These are phyloP conservation scores for Rhagonycha lutea DNA, from an alignment of 2,888 invertebrate species.

Conservation along the genomic window DNA sequence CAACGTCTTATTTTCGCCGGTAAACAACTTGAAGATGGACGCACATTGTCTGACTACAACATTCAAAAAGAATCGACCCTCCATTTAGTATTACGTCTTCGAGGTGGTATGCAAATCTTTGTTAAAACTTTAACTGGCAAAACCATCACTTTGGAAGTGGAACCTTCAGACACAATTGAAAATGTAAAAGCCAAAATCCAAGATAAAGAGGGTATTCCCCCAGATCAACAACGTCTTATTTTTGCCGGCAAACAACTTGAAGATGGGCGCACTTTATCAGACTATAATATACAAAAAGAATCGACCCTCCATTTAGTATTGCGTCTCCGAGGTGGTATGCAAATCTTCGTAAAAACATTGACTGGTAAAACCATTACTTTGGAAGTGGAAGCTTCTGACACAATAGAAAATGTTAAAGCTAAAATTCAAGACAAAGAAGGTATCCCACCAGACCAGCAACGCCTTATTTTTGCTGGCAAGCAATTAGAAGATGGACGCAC, in stretches of 20 bases:
- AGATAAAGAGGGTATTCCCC: constrained; percentile 65
- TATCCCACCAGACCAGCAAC: constrained; percentile 86
- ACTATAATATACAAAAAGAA: constrained; percentile 68
- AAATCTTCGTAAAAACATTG: constrained; percentile 65
- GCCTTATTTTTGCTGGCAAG: constrained; percentile 88
- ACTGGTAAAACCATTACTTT: constrained; percentile 60
- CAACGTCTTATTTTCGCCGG: constrained; percentile 89
- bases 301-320: constrained; percentile 60
- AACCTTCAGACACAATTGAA: constrained; percentile 66
- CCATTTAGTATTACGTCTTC: constrained; percentile 84
- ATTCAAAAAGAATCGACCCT: constrained; percentile 93
- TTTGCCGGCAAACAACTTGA: constrained; percentile 76
- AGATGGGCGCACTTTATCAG: constrained; percentile 66
- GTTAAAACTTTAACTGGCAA: constrained; percentile 62
- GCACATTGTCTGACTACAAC: constrained; percentile 73
- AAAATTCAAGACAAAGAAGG: constrained; percentile 91
- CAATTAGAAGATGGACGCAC: constrained; percentile 58
- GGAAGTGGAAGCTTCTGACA: constrained; percentile 60
- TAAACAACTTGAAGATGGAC: constrained; percentile 66
- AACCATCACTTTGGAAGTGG: constrained; percentile 60
- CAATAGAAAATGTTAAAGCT: constrained; percentile 62
- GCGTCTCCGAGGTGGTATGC: constrained; percentile 58
- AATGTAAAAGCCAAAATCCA: constrained; percentile 64
- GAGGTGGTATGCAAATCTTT: constrained; percentile 70
- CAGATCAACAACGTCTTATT: constrained; percentile 68